These are phyloP conservation scores for Melolontha melolontha DNA, from an alignment of 2,888 invertebrate genomes.

Conservation along the genomic window DNA sequence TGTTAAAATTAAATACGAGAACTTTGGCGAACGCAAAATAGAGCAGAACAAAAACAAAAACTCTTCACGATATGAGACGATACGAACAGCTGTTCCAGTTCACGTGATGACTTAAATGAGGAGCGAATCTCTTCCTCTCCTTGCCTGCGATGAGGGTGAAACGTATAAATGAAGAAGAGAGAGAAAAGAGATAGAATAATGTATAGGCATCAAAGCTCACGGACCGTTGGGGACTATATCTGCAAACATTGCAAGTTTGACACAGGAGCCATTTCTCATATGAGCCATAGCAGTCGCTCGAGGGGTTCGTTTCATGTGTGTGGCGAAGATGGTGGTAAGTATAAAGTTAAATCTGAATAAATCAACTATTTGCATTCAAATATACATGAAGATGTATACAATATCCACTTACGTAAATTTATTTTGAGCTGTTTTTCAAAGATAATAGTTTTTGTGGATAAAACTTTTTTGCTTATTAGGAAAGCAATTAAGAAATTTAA, in stretches of 20 bases:
- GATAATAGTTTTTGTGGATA: too few relatives aligned
- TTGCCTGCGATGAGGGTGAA: conserved; percentile 27
- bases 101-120: conserved; percentile 51
- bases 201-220: conserved; percentile 43
- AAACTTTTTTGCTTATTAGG: too few relatives aligned
- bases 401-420: too few relatives aligned
- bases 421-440: too few relatives aligned
- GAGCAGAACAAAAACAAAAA: conserved; percentile 7
- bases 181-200: conserved; percentile 43
- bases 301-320: conserved; percentile 48
- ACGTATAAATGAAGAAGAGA: conserved; percentile 1
- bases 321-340: conserved; percentile 55
- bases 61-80: conserved; percentile 49
- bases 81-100: conserved; percentile 53
- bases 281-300: conserved; percentile 42
- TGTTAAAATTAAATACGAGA: conserved; percentile 27
- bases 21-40: conserved; percentile 32
- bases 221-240: conserved; percentile 46
- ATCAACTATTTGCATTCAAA: conserved; percentile 7
- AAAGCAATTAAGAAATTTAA: too few relatives aligned
- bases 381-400: neutral
- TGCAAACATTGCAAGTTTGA: conserved; percentile 53
- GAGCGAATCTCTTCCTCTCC: conserved; percentile 46
- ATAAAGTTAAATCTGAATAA: conserved; percentile 45
- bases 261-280: conserved; percentile 55